Evolutionary conservation across 35 echinoderm and acorn worm species (phyloP), one percentile per base, ranked within the genome.

Genomic region (Patiria miniata): DNA sequence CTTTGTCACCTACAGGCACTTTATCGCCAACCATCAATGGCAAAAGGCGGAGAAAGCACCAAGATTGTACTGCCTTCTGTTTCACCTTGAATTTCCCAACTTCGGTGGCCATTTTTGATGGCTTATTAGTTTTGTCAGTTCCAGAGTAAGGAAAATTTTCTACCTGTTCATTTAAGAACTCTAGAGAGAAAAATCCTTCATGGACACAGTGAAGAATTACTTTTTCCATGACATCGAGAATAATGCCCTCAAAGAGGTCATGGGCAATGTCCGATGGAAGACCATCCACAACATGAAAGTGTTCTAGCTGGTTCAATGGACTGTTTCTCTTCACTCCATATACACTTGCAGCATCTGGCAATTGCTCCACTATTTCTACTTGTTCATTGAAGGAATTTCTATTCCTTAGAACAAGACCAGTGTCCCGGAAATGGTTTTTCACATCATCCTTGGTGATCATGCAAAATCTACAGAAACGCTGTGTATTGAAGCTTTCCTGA

Each of bases 401-500:
- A 81, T 53, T 61, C 32, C 87, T 81, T 83, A 23, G 50, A 8
- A 26, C 32, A 17, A 17, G 52, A n/a, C 28, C 18, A 26, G 33
- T 53, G 29, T 52, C 79, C 37, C 57, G 79, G 21, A 89, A 83
- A 83, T 83, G 78, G 22, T 89, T 83, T 56, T 36, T 51, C 30
- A 89, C 37, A 6, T 81, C 79, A 15, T 22, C n/a, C 39, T 69
- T 89, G 15, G 87, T 83, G 15, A 89, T 79, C 34, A 60, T n/a
- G 50, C 87, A 89, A 77, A 83, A 81, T 14, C 87, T 17, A 89
- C 87, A 89, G 26, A 50, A 12, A 34, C 87, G 29, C 52, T 26
- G 29, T 39, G 78, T 81, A 50, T 89, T 89, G 55, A 83, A 89
- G 68, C 79, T 81, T 32, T 81, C 79, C 78, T 89, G 87, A 68